A percentile compares a stretch with the other conserved stretches of the same genome.
phyloP scores from a whole-genome alignment of 2,888 invertebrate genomes.

The Drosophila macrospina region DNA sequence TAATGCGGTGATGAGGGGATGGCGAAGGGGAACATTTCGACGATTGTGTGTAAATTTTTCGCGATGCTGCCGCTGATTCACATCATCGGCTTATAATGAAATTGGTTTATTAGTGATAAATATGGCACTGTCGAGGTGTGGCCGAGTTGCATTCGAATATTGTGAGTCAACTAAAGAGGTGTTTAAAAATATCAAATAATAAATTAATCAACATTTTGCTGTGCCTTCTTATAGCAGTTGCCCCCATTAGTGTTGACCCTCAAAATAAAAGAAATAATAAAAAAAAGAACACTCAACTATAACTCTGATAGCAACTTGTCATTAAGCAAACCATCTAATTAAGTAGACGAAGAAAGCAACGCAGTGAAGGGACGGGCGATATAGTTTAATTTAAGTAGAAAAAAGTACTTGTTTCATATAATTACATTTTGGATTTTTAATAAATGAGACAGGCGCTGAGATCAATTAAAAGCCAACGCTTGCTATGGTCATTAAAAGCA shows the following conservation, averaged over 20 bases:
- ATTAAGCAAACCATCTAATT: constrained; percentile 49
- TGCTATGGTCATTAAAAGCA: constrained; percentile 61
- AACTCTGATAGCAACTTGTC: constrained; percentile 19
- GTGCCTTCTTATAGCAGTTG: constrained; percentile 7
- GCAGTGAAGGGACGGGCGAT: background rate
- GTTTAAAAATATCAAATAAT: constrained; percentile 48
- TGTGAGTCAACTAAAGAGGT: constrained; percentile 48
- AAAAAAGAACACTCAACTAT: background rate
- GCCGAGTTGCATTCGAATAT: constrained; percentile 14
- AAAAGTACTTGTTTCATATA: constrained; percentile 35
- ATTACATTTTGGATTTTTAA: constrained; percentile 44
- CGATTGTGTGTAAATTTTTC: constrained; percentile 59
- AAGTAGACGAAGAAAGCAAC: constrained; percentile 30
- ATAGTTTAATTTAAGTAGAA: constrained; percentile 23
- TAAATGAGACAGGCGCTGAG: constrained; percentile 61
- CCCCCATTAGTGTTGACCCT: background rate
- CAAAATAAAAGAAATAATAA: background rate
- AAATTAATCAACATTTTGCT: constrained; percentile 20
- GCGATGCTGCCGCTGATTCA: constrained; percentile 65
- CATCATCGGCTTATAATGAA: constrained; percentile 70
- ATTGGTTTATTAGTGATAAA: constrained; percentile 77
- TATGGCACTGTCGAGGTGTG: constrained; percentile 63
- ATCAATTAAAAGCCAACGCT: constrained; percentile 73
- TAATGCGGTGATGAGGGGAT: background rate
- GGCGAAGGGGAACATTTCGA: constrained; percentile 10